Evolutionary conservation across 2,797 vertebrate genomes (phyloP).

Genomic region (Sarcoramphus papa): DNA sequence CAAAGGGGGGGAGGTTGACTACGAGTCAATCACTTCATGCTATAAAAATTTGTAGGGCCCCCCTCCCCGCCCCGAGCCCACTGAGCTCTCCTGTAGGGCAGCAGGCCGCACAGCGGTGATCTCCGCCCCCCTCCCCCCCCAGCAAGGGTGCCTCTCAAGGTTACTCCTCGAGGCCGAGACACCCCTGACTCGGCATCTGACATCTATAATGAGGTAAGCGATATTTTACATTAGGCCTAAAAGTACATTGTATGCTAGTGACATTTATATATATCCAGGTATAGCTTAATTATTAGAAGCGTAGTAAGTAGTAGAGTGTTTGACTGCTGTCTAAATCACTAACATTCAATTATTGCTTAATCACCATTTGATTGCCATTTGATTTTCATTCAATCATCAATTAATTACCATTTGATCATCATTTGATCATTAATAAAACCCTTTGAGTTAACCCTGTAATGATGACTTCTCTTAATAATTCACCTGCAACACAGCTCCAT

Average conservation of each 20-base stretch:
- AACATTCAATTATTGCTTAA: background rate
- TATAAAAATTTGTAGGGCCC: background rate
- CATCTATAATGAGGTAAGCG: rapidly evolving
- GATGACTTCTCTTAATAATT: background rate
- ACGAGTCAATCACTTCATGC: rapidly evolving
- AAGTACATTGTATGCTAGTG: background rate
- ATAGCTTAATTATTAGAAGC: background rate
- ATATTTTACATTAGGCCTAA: background rate
- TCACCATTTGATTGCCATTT: background rate
- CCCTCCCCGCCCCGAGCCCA: too few species aligned
- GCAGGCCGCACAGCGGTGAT: rapidly evolving
- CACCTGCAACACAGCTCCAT: background rate
- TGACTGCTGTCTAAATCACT: background rate
- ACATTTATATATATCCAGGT: background rate
- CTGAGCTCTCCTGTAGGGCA: background rate
- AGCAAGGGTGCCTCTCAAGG: too few species aligned
- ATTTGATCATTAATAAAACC: background rate
- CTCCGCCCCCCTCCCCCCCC: too few species aligned
- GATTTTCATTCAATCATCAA: background rate
- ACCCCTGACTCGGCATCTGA: background rate
- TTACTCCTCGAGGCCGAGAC: background rate
- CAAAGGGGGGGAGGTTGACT: background rate
- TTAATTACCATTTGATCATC: background rate
- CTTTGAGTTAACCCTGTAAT: background rate
- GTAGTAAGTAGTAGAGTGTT: background rate